Percentiles rank a stretch among this genome's conserved stretches.
Evolutionary conservation across 1,140 invertebrate genomes (phyloP).

Genomic region (Leptoteleia sp.): DNA sequence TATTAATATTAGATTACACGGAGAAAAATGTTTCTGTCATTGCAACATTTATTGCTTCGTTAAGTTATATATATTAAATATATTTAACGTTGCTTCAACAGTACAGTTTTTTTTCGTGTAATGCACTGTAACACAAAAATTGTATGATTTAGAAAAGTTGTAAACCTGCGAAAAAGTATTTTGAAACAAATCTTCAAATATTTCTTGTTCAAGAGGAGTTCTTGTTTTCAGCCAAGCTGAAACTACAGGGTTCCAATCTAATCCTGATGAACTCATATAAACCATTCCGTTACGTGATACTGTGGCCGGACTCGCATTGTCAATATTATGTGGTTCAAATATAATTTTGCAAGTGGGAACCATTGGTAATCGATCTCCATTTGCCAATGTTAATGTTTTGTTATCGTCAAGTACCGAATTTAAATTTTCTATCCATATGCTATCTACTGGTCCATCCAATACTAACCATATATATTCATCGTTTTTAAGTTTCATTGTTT

Average conservation of each 20-base stretch:
- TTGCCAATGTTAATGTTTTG: conserved; percentile 92
- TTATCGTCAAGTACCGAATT: conserved; percentile 97
- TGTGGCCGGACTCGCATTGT: conserved; percentile 97
- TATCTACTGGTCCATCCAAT: conserved; percentile 94
- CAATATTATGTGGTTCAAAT: conserved; percentile 96
- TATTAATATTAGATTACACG: too few relatives aligned
- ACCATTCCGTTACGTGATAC: conserved; percentile 96
- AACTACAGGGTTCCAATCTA: conserved; percentile 90
- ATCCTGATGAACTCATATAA: conserved; percentile 92
- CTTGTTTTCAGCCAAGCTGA: conserved; percentile 89
- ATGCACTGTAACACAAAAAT: too few relatives aligned
- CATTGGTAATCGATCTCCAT: conserved; percentile 95
- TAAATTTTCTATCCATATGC: conserved; percentile 97
- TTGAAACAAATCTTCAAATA: conserved; percentile 90
- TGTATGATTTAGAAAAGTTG: too few relatives aligned
- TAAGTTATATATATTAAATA: too few relatives aligned
- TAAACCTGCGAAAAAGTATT: conserved; percentile 86
- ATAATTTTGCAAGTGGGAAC: conserved; percentile 92
- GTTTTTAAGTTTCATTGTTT: conserved; percentile 90
- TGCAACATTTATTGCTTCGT: too few relatives aligned
- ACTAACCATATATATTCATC: conserved; percentile 90
- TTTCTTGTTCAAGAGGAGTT: conserved; percentile 86
- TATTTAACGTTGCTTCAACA: too few relatives aligned
- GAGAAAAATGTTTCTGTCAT: too few relatives aligned
- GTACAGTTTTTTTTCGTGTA: too few relatives aligned